Base-by-base conservation (phyloP, 2,888 invertebrate genomes). In the Drymonia ruficornis region DNA sequence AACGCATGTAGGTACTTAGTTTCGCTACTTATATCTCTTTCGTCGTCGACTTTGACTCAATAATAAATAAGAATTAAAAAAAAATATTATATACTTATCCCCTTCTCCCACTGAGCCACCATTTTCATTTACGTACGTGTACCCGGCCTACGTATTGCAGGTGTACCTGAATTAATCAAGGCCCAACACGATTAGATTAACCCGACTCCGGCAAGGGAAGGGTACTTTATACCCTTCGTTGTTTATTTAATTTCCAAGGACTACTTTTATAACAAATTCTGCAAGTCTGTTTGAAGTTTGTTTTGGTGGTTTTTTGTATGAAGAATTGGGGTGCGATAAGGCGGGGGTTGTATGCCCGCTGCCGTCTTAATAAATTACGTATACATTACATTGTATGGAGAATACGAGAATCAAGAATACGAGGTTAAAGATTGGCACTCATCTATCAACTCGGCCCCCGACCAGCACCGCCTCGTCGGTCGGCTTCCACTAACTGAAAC, bases 151-250 rank as follows among this genome's bases (percentile, higher is more conserved):
- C 57, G 54, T 59, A 55, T 55, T 52, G 54, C 47, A 62, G 47
- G 57, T 63, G 52, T 59, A 59, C 56, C 53, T 59, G 56, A 60
- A 69, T 67, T 66, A 67, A 67, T 67, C 70, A 67, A 40, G 60
- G 31, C 60, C 57, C 55, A 54, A 55, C 61, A 61, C 54, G 55
- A 70, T 66, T 56, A 59, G 59, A 66, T 69, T 69, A 66, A 55
- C 70, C 23, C 44, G 15, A 49, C 28, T 45, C 47, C 28, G 28
- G 23, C 28, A 23, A 42, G 56, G 49, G 47, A 51, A 56, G 52
- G 56, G 57, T 53, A 51, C 48, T 59, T 53, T 55, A 59, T 52
- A 52, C n/a, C 43, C 36, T 58, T 52, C 51, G 52, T 40, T 57
- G 42, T 40, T 53, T 68, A 69, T 69, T 69, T 67, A 65, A 67